phyloP scores from a whole-genome alignment of 2,888 invertebrate genomes.

The Dasysyrphus albostriatus region DNA sequence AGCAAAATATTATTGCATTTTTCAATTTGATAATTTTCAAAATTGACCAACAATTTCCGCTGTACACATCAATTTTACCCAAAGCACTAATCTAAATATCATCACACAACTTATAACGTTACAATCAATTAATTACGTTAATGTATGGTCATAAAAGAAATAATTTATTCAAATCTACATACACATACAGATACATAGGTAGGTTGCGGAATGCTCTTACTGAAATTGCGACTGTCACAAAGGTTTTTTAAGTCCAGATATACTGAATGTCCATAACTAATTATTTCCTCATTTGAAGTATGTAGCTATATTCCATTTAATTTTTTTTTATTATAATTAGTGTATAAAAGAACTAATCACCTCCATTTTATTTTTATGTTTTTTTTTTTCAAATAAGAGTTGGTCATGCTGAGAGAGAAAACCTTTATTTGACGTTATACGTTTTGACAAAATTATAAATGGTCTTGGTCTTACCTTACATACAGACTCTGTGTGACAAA shows the following conservation, averaged over 20 bases:
- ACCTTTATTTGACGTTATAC: background rate
- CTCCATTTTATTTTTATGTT: background rate
- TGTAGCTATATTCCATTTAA: background rate
- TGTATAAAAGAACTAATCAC: slow-evolving; percentile 39
- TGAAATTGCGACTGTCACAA: slow-evolving; percentile 33
- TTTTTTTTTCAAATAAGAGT: background rate
- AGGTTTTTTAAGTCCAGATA: slow-evolving; percentile 31
- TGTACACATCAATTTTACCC: background rate
- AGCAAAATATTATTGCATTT: background rate
- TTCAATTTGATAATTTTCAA: slow-evolving; percentile 15
- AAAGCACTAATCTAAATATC: slow-evolving; percentile 30
- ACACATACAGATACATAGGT: background rate
- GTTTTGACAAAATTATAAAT: slow-evolving; percentile 35
- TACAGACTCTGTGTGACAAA: slow-evolving; percentile 23
- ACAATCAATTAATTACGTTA: slow-evolving; percentile 44
- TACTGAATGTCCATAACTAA: slow-evolving; percentile 36
- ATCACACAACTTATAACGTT: slow-evolving; percentile 32
- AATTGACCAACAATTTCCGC: slow-evolving; percentile 21
- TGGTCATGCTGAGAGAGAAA: slow-evolving; percentile 31
- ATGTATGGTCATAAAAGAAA: slow-evolving; percentile 30
- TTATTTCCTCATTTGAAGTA: slow-evolving; percentile 34
- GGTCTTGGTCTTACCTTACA: background rate
- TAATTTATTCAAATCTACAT: slow-evolving; percentile 17
- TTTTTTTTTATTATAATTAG: slow-evolving; percentile 31
- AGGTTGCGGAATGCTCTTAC: background rate